These are phyloP conservation scores for Nasonovia ribisnigri DNA, from an alignment of 2,888 invertebrate species.

Conservation along the genomic window DNA sequence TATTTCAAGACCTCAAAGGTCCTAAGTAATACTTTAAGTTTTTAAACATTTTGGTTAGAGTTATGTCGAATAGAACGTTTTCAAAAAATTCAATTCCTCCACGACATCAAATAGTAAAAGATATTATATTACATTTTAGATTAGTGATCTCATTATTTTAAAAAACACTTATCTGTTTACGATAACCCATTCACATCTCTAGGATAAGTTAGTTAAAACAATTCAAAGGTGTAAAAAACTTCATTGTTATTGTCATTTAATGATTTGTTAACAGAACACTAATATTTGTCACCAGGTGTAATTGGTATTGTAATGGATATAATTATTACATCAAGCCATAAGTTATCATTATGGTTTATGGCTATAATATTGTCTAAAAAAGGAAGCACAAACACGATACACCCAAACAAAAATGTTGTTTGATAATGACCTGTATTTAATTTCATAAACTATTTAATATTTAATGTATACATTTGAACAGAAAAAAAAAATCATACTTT, in stretches of 20 bases:
- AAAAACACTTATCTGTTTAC: background rate
- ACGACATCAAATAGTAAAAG: background rate
- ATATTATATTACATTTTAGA: background rate
- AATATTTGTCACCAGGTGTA: background rate
- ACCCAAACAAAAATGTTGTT: background rate
- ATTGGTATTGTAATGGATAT: background rate
- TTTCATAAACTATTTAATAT: slow-evolving; percentile 50
- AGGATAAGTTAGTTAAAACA: background rate
- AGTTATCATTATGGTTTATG: background rate
- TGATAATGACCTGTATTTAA: slow-evolving; percentile 43
- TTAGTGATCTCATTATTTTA: background rate
- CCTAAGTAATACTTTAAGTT: too few relatives aligned
- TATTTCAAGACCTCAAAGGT: too few relatives aligned
- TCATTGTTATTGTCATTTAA: background rate
- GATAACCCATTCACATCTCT: background rate
- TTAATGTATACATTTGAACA: slow-evolving; percentile 26
- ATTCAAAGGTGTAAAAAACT: background rate
- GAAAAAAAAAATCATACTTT: slow-evolving; percentile 11
- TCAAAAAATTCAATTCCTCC: background rate
- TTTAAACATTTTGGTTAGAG: too few relatives aligned
- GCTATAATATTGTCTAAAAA: background rate
- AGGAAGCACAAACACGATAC: background rate
- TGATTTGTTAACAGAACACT: background rate
- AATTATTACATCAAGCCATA: background rate
- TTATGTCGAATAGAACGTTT: background rate